These are phyloP conservation scores for Gymnodraco acuticeps DNA, from an alignment of 2,797 vertebrate species.

Conservation along the genomic window DNA sequence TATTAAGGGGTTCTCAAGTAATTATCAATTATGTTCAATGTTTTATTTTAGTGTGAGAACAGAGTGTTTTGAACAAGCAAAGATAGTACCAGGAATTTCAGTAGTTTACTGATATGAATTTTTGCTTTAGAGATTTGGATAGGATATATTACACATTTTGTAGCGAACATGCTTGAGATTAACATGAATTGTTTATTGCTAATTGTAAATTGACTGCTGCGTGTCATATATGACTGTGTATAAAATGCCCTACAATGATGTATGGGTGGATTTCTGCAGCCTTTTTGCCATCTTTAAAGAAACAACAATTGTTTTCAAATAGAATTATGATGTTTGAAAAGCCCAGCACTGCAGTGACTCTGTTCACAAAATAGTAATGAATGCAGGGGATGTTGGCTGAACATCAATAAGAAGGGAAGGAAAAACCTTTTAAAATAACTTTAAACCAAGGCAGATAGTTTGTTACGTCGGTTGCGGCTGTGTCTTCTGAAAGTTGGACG, in stretches of 20 bases:
- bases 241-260: not conserved
- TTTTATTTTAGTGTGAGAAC: not conserved
- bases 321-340: not conserved
- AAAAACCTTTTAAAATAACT: not conserved
- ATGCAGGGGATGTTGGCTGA: not conserved
- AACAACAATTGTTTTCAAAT: not conserved
- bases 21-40: not conserved
- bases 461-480: not conserved
- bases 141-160: not conserved
- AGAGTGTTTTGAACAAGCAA: not conserved
- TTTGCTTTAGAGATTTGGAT: not conserved
- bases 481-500: constrained; percentile 2
- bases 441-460: not conserved
- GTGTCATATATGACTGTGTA: not conserved
- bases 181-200: not conserved
- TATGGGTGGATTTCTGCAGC: not conserved
- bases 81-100: not conserved
- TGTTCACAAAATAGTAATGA: not conserved
- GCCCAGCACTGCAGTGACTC: not conserved
- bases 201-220: not conserved
- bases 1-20: not conserved
- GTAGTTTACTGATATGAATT: not conserved
- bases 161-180: not conserved
- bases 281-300: not conserved
- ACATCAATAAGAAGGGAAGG: not conserved